Evolutionary conservation across 2,888 invertebrate genomes (phyloP), one percentile per base, ranked within the genome.

Genomic region (Diaphora mendica): DNA sequence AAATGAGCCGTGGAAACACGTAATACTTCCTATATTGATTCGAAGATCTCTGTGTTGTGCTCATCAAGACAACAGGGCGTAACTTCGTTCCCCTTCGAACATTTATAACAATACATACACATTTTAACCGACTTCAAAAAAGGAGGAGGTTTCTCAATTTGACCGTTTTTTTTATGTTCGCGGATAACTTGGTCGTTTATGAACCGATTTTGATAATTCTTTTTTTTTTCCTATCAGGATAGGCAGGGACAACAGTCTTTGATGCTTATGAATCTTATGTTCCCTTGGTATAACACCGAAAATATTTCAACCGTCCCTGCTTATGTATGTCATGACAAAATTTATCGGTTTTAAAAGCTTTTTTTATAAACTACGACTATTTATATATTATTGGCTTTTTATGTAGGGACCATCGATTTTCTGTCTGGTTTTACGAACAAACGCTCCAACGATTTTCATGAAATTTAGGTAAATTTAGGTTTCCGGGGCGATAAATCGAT

Each of bases 1-100:
- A 90, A 91, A 91, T 84, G 77, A 74, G 78, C 80, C 81, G 77
- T 83, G 79, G 89, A 87, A 89, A 90, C 85, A 82, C 72, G 76
- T 55, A 65, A 74, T 76, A 89, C 86, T 95, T 95, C 96, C 96
- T 89, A 96, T 79, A 96, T 77, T 74, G 92, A 91, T 76, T 80
- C 85, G 94, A 94, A 89, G 93, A 90, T 96, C 95, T 96, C 96
- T 96, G 96, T 96, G 96, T 94, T 88, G 87, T 87, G 87, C 92
- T 91, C 92, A 86, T 90, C 67, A 87, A 96, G 96, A 88, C 87
- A 87, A 80, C 82, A 91, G 92, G 88, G 93, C 88, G 85, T 80
- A 85, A 93, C 96, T 96, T 97, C 96, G 97, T 96, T 96, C 96
- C 89, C 93, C 95, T 92, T 96, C 96, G 87, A 75, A 96, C 96